These are phyloP conservation scores for Orchesella cincta DNA, from an alignment of 1,140 invertebrate species.

Conservation along the genomic window DNA sequence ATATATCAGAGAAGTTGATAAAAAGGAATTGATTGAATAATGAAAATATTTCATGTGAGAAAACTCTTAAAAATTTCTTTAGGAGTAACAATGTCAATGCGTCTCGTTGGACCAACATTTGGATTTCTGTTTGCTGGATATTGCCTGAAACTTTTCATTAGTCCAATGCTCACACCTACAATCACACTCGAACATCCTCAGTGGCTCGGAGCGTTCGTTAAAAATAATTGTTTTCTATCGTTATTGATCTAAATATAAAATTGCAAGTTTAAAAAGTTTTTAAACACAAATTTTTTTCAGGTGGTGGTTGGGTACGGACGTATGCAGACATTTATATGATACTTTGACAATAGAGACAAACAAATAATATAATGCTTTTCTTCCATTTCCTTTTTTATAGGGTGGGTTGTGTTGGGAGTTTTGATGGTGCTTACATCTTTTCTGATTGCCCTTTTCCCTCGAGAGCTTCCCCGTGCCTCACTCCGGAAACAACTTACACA, in stretches of 20 bases:
- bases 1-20: no score
- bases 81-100: slow-evolving; percentile 50
- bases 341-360: no score
- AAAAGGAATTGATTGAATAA: no score
- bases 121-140: slow-evolving; percentile 72
- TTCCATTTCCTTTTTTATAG: slow-evolving; percentile 52
- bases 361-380: no score
- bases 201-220: slow-evolving; percentile 72
- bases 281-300: no score
- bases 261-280: no score
- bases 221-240: no score
- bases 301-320: neutral
- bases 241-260: no score
- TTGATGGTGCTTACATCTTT: slow-evolving; percentile 65
- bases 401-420: slow-evolving; percentile 71
- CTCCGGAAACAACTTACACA: slow-evolving; percentile 54
- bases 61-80: neutral
- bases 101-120: slow-evolving; percentile 63
- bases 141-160: slow-evolving; percentile 70
- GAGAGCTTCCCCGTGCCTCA: slow-evolving; percentile 65
- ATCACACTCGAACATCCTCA: slow-evolving; percentile 69
- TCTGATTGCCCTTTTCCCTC: slow-evolving; percentile 68
- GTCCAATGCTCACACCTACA: slow-evolving; percentile 67
- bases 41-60: no score
- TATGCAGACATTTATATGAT: no score